phyloP scores from a whole-genome alignment of 2,888 invertebrate species.

The Drosophila mercatorum region DNA sequence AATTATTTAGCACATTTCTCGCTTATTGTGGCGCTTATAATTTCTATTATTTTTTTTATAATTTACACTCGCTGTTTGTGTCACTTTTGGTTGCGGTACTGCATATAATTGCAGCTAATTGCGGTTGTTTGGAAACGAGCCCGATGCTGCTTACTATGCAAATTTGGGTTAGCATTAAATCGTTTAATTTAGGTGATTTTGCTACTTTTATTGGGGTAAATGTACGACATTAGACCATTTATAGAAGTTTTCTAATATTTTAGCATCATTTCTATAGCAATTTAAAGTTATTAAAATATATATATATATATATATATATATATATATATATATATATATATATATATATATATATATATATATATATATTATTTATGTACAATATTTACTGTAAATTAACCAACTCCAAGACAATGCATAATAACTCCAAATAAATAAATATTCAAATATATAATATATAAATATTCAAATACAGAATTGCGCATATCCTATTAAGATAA shows the following conservation, averaged over 20 bases:
- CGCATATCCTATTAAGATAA: background rate
- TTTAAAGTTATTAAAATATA: no score
- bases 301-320: no score
- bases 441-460: no score
- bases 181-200: background rate
- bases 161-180: constrained; percentile 4
- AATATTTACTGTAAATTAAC: no score
- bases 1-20: constrained; percentile 60
- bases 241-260: background rate
- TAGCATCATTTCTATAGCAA: no score
- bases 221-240: background rate
- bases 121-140: background rate
- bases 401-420: background rate
- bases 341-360: no score
- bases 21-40: constrained; percentile 62
- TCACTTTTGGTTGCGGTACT: constrained; percentile 18
- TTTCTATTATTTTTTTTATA: constrained; percentile 19
- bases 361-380: no score
- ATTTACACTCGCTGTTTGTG: constrained; percentile 24
- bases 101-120: constrained; percentile 21
- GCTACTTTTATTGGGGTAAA: background rate
- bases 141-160: background rate
- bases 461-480: background rate
- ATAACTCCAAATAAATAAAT: background rate
- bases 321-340: no score